Evolutionary conservation across 2,888 invertebrate genomes (phyloP).

Genomic region (Ennomos erosarius): DNA sequence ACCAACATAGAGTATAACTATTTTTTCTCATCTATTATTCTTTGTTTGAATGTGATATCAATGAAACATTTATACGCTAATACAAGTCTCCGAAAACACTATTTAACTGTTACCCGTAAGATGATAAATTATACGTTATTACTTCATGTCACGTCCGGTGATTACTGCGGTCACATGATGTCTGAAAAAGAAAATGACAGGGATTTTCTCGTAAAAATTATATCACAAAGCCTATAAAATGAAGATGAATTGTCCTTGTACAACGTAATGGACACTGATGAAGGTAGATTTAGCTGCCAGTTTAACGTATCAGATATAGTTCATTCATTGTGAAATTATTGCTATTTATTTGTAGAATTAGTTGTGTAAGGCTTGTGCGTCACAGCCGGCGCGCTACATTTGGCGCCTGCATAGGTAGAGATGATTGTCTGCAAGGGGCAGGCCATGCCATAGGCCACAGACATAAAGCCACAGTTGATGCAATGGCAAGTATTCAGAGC

Average conservation of each 20-base stretch:
- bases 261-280: conserved; percentile 1
- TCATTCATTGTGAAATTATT: conserved; percentile 22
- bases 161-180: conserved; percentile 47
- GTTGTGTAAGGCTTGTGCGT: conserved; percentile 36
- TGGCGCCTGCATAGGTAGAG: conserved; percentile 26
- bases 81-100: conserved; percentile 27
- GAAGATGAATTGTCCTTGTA: conserved; percentile 30
- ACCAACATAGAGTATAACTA: too few species aligned
- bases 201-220: conserved; percentile 31
- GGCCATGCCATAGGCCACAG: conserved; percentile 27
- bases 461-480: conserved; percentile 59
- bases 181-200: conserved; percentile 42
- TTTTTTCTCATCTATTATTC: conserved; percentile 1
- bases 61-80: conserved; percentile 7
- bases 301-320: conserved; percentile 5
- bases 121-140: conserved; percentile 52
- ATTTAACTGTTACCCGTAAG: conserved; percentile 31
- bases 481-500: conserved; percentile 73
- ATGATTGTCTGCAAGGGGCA: conserved; percentile 23
- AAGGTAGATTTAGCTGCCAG: conserved; percentile 9
- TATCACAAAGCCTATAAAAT: conserved; percentile 32
- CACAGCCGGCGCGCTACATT: conserved; percentile 28
- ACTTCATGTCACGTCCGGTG: conserved; percentile 54
- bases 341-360: conserved; percentile 19
- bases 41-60: conserved; percentile 7